Conservation (phyloP, 2,797 vertebrate genomes). For the Bryconaethiops microstoma region DNA sequence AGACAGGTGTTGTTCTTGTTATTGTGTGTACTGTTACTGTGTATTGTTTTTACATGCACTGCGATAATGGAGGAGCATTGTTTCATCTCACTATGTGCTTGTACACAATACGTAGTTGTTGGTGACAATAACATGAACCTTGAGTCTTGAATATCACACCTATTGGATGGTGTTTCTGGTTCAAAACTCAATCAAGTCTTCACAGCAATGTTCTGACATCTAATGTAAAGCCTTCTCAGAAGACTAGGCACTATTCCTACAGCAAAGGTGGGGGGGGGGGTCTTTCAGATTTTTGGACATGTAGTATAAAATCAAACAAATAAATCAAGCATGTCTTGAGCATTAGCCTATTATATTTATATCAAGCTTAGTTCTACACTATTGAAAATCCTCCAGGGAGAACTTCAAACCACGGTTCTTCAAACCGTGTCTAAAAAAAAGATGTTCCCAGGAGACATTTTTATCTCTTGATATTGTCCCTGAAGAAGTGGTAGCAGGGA, state of each 20-base stretch:
- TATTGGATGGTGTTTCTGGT: no score
- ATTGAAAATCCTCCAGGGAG: background rate
- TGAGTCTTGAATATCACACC: no score
- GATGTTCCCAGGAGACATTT: background rate
- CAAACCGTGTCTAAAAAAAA: background rate
- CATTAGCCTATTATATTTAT: background rate
- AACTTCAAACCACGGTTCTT: no score
- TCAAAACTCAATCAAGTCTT: background rate
- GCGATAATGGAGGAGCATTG: no score
- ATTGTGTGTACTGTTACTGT: no score
- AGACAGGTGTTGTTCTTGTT: no score
- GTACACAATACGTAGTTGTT: no score
- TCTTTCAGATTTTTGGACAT: background rate
- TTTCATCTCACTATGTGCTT: no score
- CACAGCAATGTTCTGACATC: background rate
- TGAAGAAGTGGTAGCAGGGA: slow-evolving; percentile 14
- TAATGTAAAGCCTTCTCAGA: background rate
- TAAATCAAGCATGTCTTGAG: background rate
- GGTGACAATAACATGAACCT: no score
- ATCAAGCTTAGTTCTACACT: background rate
- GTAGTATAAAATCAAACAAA: no score
- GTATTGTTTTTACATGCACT: no score
- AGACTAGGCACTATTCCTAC: no score
- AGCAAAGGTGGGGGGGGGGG: background rate
- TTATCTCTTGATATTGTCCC: background rate